Evolutionary conservation across 2,888 invertebrate species (phyloP).

Genomic region (Epistrophe eligans): DNA sequence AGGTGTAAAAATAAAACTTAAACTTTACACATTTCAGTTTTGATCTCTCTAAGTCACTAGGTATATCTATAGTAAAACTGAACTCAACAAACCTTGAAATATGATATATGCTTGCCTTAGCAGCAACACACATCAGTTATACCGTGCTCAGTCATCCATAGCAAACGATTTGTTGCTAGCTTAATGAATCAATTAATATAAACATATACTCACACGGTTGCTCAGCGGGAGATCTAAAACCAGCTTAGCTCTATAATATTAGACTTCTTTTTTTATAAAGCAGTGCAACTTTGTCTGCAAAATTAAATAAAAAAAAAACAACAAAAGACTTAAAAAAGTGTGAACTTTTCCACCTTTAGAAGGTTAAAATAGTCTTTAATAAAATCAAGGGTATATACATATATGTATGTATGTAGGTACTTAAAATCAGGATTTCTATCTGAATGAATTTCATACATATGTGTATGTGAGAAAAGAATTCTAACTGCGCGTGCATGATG

Average conservation of each 20-base stretch:
- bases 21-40: slow-evolving; percentile 1
- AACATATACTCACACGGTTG: slow-evolving; percentile 28
- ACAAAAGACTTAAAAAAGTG: neutral
- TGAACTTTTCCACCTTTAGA: slow-evolving; percentile 6
- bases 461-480: neutral
- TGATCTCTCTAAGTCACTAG: slow-evolving; percentile 10
- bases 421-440: neutral
- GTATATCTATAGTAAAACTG: neutral
- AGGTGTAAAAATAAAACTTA: slow-evolving; percentile 14
- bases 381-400: neutral
- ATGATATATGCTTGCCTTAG: slow-evolving; percentile 8
- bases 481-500: slow-evolving; percentile 17
- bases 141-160: slow-evolving; percentile 23
- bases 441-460: neutral
- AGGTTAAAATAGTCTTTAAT: neutral
- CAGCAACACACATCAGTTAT: slow-evolving; percentile 12
- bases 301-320: neutral
- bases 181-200: slow-evolving; percentile 65
- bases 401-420: no score
- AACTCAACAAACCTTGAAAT: slow-evolving; percentile 47
- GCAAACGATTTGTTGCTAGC: slow-evolving; percentile 19
- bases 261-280: neutral
- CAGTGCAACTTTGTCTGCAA: neutral
- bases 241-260: slow-evolving; percentile 27
- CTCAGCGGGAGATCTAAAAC: slow-evolving; percentile 27